Conservation (phyloP, 2,113 vertebrate species). For the Grantiella picta region DNA sequence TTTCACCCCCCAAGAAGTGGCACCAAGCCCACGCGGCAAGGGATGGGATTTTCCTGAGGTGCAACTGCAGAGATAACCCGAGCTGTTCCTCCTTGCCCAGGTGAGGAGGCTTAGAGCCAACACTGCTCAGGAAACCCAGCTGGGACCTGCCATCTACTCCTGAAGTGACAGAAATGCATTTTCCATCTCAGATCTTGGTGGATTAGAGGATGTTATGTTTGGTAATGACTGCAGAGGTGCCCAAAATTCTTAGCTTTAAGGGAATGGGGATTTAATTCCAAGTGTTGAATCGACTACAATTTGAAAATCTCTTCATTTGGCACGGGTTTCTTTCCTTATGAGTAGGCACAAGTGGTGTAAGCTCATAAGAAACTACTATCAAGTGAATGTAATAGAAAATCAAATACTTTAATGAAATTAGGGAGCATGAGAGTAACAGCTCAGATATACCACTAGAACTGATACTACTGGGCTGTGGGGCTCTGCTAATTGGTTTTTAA, state of each 20-base stretch:
- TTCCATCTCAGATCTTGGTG: neutral
- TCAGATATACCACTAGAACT: slow-evolving; percentile 46
- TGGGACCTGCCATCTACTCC: neutral
- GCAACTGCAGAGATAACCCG: neutral
- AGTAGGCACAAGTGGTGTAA: neutral
- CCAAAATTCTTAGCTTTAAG: neutral
- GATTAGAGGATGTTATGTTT: accelerated
- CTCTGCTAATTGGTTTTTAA: neutral
- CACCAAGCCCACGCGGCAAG: neutral
- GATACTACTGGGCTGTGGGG: slow-evolving; percentile 50
- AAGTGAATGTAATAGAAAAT: slow-evolving; percentile 46
- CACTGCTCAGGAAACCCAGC: neutral
- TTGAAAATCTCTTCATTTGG: neutral
- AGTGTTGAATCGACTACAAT: neutral
- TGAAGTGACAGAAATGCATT: accelerated
- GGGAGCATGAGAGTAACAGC: slow-evolving; percentile 54
- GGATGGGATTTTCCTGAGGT: neutral
- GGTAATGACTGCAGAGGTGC: neutral
- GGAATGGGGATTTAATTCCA: neutral
- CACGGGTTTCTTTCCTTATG: neutral
- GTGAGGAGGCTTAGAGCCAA: neutral
- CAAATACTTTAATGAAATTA: slow-evolving; percentile 63
- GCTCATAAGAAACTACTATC: slow-evolving; percentile 34
- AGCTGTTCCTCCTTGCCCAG: accelerated
- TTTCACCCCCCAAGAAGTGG: neutral